Base-by-base conservation (phyloP, 2,797 vertebrate genomes). In the Brachyalestes nurse region DNA sequence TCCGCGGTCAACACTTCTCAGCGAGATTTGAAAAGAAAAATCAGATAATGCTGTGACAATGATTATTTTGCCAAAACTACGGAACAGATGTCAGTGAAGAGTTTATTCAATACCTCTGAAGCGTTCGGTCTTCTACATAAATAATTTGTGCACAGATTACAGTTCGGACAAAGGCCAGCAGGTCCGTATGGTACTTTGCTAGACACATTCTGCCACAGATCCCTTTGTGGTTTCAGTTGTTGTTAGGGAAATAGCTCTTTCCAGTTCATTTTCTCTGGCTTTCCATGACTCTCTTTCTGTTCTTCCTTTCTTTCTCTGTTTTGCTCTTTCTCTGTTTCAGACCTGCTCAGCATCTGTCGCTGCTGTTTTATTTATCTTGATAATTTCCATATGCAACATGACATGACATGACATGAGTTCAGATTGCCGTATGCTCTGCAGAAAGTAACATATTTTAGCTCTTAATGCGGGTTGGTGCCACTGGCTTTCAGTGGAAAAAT, bases 401-500 rank as follows among this genome's bases (percentile, higher is more conserved):
- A 79, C 73, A 82, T 78, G 65, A 75, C 78, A 74, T 81, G 83
- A 81, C 73, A 81, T 65, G 62, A 76, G 77, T 87, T 88, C 85
- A 85, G 72, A 86, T 88, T 75, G 90, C 85, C 83, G 79, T 78
- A 81, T 75, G 82, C 84, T 88, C 81, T 81, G 64, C 71, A 42
- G 38, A 77, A 79, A 57, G 47, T 40, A 83, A 75, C 19, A 77
- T 38, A 72, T 84, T 82, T 86, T 65, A 57, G 80, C 75, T 81
- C 73, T 85, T 85, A 81, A 57, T 86, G 79, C 55, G 80, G 72
- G 70, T 66, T 61, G 73, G 66, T 76, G 57, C 45, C 34, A 76
- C 71, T 38, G 49, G 67, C 79, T 69, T 60, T 45, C 61, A 66
- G 72, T 38, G 21, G 53, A 74, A 64, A 60, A 64, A 51, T 47